Conservation (phyloP, 2,888 invertebrate genomes). For the Muscina levida region DNA sequence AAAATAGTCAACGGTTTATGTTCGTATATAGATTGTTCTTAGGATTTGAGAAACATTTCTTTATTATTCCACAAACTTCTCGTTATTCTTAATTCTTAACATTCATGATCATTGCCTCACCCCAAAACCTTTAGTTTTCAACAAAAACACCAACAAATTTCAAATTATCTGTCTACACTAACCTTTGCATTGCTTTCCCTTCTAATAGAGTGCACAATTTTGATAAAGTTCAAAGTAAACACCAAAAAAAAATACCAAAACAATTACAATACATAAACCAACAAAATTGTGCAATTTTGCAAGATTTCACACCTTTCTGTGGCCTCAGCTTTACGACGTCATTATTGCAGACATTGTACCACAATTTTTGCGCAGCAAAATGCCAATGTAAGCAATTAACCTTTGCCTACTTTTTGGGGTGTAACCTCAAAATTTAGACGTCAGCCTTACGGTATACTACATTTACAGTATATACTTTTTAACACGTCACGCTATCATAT, state of each 20-base stretch:
- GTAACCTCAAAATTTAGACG: too few relatives aligned
- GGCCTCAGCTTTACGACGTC: not conserved
- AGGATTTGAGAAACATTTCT: too few relatives aligned
- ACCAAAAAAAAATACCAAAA: constrained; percentile 1
- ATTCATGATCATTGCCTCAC: not conserved
- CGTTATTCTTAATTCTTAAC: too few relatives aligned
- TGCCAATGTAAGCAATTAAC: constrained; percentile 57
- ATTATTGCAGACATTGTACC: constrained; percentile 9
- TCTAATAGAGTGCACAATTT: too few relatives aligned
- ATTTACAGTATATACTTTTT: not conserved
- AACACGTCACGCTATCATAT: constrained; percentile 5
- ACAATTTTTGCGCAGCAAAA: constrained; percentile 38
- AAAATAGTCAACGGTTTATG: too few relatives aligned
- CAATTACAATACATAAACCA: not conserved
- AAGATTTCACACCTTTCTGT: not conserved
- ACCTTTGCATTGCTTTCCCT: too few relatives aligned
- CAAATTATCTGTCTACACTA: too few relatives aligned
- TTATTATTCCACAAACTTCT: too few relatives aligned
- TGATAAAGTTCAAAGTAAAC: constrained; percentile 10
- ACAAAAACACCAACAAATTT: too few relatives aligned
- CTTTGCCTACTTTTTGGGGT: constrained; percentile 59
- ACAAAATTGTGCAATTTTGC: not conserved
- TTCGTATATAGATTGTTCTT: too few relatives aligned
- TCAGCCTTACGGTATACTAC: not conserved
- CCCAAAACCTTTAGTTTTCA: not conserved